Conservation (phyloP, 1,140 invertebrate genomes). For the Drosophila kikkawai region DNA sequence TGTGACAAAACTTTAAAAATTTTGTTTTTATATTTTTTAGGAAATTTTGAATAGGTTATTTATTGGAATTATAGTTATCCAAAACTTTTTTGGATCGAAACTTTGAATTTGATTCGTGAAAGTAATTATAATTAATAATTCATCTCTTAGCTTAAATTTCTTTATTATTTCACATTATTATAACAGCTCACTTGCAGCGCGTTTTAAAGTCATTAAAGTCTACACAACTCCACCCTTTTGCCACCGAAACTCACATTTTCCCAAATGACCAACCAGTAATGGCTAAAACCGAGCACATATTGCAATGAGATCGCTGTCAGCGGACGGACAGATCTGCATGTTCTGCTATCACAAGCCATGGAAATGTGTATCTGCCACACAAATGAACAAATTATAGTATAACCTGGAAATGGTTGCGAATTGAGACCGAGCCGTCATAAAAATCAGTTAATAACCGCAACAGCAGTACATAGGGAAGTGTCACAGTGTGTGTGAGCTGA, state of each 20-base stretch:
- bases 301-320: conserved; percentile 38
- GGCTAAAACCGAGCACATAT: conserved; percentile 13
- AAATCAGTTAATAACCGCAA: conserved; percentile 70
- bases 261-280: conserved; percentile 15
- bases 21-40: not conserved
- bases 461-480: conserved; percentile 11
- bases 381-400: conserved; percentile 36
- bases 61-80: not conserved
- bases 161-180: too few relatives aligned
- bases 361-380: conserved; percentile 27
- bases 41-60: not conserved
- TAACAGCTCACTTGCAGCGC: not conserved
- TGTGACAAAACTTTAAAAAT: not conserved
- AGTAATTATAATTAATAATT: too few relatives aligned
- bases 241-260: conserved; percentile 29
- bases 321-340: conserved; percentile 34
- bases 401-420: conserved; percentile 70
- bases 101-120: too few relatives aligned
- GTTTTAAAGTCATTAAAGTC: not conserved
- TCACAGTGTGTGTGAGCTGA: not conserved
- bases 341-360: conserved; percentile 28
- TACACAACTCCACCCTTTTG: not conserved
- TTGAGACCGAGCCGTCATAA: conserved; percentile 77
- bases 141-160: too few relatives aligned
- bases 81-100: too few relatives aligned